Percentiles rank a stretch among this genome's conserved stretches.
Conservation (phyloP, 92 coral and sea anemone species). For the Scolanthus callimorphus region DNA sequence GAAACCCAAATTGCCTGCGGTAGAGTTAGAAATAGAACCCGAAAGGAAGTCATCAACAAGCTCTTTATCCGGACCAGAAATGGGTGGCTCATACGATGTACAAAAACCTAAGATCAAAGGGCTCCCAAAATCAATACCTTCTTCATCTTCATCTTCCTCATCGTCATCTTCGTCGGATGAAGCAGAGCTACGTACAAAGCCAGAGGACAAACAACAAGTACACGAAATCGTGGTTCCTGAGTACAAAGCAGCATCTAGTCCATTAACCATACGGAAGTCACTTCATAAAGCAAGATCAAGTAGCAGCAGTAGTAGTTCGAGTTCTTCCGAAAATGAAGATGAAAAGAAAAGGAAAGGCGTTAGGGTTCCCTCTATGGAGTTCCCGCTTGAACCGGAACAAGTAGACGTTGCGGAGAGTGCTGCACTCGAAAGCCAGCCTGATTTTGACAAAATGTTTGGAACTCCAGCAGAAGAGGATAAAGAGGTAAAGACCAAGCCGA, state of each 20-base stretch:
- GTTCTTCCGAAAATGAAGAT: constrained; percentile 15
- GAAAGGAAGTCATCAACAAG: neutral
- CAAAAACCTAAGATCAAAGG: constrained; percentile 1
- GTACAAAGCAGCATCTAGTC: constrained; percentile 12
- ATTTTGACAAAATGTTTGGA: neutral
- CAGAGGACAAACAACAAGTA: constrained; percentile 10
- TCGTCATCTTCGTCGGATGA: constrained; percentile 35
- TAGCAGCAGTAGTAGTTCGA: neutral
- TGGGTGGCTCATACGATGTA: neutral
- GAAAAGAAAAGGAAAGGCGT: neutral
- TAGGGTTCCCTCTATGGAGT: neutral
- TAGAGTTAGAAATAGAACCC: neutral
- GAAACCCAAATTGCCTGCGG: neutral
- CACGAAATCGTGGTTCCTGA: constrained; percentile 1
- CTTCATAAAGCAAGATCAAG: neutral
- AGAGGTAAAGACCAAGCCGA: constrained; percentile 2
- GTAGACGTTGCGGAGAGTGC: constrained; percentile 10
- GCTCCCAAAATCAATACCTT: constrained; percentile 4
- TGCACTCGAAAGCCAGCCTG: neutral
- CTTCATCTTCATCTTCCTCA: constrained; percentile 12
- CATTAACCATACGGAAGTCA: constrained; percentile 5
- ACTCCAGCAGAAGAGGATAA: constrained; percentile 1
- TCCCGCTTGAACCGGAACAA: neutral
- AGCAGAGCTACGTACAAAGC: constrained; percentile 12
- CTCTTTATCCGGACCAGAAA: neutral